Evolutionary conservation across 2,888 invertebrate genomes (phyloP).

Genomic region (Conus canariensis): DNA sequence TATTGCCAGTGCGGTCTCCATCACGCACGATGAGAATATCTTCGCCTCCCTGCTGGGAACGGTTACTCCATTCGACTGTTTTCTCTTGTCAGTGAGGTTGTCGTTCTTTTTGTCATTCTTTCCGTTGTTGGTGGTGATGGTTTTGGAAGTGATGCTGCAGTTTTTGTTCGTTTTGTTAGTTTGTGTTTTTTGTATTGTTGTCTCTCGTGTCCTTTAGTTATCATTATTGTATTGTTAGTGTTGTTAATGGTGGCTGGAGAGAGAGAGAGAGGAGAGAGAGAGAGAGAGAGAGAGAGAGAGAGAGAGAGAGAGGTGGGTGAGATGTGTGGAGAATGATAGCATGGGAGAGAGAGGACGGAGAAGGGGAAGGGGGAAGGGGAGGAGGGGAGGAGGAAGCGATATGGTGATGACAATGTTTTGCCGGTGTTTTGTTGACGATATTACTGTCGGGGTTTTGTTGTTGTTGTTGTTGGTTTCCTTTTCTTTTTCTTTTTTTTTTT

Average conservation of each 20-base stretch:
- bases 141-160: no score
- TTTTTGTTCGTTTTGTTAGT: not conserved
- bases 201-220: not conserved
- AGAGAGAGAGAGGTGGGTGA: not conserved
- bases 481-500: no score
- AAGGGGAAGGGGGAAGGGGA: not conserved
- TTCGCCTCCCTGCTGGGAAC: no score
- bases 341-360: not conserved
- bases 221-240: no score
- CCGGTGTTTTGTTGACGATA: no score
- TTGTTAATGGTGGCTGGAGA: not conserved
- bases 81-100: not conserved
- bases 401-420: no score
- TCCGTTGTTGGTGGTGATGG: not conserved
- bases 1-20: no score
- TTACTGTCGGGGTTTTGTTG: no score
- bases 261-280: not conserved
- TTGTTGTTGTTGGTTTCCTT: no score
- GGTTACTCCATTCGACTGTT: not conserved
- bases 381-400: not conserved
- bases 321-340: not conserved
- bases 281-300: not conserved
- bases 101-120: not conserved
- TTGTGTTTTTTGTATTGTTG: not conserved
- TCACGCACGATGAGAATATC: no score